Evolutionary conservation across 2,113 vertebrate genomes (phyloP).

Genomic region (Thermophis baileyi): DNA sequence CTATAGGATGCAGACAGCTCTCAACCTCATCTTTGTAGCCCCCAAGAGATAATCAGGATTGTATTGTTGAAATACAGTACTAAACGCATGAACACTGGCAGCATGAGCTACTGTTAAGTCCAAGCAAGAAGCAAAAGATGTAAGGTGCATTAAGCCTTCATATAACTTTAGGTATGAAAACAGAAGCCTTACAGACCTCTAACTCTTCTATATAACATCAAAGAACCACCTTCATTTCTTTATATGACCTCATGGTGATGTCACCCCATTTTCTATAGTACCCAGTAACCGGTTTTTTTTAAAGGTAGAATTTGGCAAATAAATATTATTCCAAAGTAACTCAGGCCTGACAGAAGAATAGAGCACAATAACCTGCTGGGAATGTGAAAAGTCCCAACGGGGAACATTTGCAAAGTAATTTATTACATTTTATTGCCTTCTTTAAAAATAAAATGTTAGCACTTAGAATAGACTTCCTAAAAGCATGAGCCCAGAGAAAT

Average conservation of each 20-base stretch:
- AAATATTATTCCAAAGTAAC: background rate
- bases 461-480: constrained; percentile 10
- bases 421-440: background rate
- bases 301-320: background rate
- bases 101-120: background rate
- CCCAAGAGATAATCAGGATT: background rate
- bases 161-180: background rate
- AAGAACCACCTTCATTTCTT: background rate
- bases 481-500: background rate
- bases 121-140: background rate
- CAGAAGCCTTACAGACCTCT: background rate
- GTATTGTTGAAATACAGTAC: background rate
- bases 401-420: background rate
- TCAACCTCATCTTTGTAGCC: background rate
- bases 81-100: background rate
- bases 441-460: background rate
- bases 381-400: background rate
- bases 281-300: background rate
- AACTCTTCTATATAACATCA: background rate
- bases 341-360: background rate
- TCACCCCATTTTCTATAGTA: background rate
- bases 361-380: background rate
- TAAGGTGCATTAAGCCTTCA: background rate
- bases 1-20: background rate
- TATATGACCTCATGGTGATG: background rate